These are phyloP conservation scores for Apodemus sylvaticus DNA, from an alignment of 2,113 vertebrate species.

Conservation along the genomic window DNA sequence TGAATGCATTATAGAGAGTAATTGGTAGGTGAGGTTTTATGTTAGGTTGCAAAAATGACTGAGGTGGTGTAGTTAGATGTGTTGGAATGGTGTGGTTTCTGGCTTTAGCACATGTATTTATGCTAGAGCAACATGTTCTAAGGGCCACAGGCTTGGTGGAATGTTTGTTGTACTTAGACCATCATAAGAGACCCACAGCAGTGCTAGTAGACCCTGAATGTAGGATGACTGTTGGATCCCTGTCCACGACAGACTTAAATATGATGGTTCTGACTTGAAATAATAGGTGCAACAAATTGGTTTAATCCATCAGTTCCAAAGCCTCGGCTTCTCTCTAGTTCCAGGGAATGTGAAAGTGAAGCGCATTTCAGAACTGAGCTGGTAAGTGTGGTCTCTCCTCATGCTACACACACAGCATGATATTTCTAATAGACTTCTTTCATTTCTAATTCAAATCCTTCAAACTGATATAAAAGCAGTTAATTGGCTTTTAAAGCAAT, in stretches of 20 bases:
- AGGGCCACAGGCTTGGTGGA: background rate
- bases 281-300: slow-evolving; percentile 50
- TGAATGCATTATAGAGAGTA: slow-evolving; percentile 32
- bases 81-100: background rate
- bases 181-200: background rate
- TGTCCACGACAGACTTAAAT: slow-evolving; percentile 40
- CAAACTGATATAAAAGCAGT: slow-evolving; percentile 65
- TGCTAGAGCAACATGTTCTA: slow-evolving; percentile 17
- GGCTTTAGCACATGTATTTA: background rate
- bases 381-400: background rate
- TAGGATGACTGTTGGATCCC: background rate
- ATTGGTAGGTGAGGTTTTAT: background rate
- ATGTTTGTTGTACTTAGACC: slow-evolving; percentile 45
- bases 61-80: background rate
- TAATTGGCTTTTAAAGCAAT: slow-evolving; percentile 60
- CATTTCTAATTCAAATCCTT: slow-evolving; percentile 66
- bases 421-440: slow-evolving; percentile 59
- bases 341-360: slow-evolving; percentile 41
- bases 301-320: slow-evolving; percentile 40
- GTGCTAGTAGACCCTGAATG: background rate
- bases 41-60: slow-evolving; percentile 1
- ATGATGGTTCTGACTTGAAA: slow-evolving; percentile 49
- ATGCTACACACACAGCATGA: background rate
- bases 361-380: slow-evolving; percentile 41
- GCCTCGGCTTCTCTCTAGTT: background rate